Evolutionary conservation across 2,113 vertebrate genomes (phyloP).

Genomic region (Oncorhynchus keta): DNA sequence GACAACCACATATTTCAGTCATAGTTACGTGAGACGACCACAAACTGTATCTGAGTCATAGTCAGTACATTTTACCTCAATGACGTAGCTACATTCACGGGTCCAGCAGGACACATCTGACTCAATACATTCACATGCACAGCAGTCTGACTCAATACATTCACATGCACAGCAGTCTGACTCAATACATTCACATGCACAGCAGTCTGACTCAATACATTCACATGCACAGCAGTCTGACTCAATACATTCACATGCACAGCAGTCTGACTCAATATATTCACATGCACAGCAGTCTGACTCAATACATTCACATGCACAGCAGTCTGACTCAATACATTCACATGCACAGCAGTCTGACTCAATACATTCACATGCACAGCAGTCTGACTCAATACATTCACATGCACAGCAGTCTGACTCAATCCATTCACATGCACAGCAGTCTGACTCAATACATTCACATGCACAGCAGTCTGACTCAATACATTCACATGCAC

Average conservation of each 20-base stretch:
- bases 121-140: conserved; percentile 7
- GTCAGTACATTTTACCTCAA: too few relatives aligned
- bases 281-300: conserved; percentile 19
- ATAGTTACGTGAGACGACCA: too few relatives aligned
- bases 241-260: neutral
- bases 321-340: neutral
- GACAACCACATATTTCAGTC: too few relatives aligned
- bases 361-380: neutral
- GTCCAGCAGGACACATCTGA: conserved; percentile 24
- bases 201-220: too few relatives aligned
- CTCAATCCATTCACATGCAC: neutral
- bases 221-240: neutral
- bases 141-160: conserved; percentile 15
- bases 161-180: neutral
- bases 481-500: neutral
- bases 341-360: neutral
- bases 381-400: too few relatives aligned
- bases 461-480: conserved; percentile 7
- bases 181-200: neutral
- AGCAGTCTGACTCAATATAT: too few relatives aligned
- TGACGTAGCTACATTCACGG: neutral
- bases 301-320: conserved; percentile 2
- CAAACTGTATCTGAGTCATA: too few relatives aligned
- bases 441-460: too few relatives aligned
- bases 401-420: neutral